A percentile compares a stretch with the other conserved stretches of the same genome.
phyloP scores from a whole-genome alignment of 2,888 invertebrate species.

The Trichopoda pennipes region DNA sequence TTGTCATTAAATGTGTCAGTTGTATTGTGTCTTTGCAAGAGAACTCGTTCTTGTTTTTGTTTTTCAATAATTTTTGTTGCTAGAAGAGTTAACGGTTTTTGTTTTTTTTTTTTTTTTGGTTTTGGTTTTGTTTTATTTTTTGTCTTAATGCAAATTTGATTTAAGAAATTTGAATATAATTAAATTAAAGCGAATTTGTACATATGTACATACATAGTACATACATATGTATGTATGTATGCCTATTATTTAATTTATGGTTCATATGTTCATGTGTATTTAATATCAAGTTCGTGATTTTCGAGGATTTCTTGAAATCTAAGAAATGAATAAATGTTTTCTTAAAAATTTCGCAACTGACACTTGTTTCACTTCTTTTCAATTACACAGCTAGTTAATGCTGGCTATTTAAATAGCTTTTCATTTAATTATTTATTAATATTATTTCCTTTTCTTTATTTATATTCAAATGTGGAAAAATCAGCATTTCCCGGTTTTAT shows the following conservation, averaged over 20 bases:
- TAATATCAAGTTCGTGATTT: slow-evolving; percentile 54
- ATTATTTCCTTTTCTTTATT: not conserved
- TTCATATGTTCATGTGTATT: not conserved
- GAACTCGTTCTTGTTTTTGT: slow-evolving; percentile 19
- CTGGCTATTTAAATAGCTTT: not conserved
- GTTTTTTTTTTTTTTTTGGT: slow-evolving; percentile 8
- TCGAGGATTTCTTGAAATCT: slow-evolving; percentile 42
- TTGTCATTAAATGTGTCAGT: slow-evolving; percentile 1
- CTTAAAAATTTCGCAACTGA: slow-evolving; percentile 31
- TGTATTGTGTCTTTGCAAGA: slow-evolving; percentile 19
- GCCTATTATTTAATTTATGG: slow-evolving; percentile 10
- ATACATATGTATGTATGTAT: not conserved
- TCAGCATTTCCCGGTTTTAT: slow-evolving; percentile 11
- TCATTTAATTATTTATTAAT: not conserved
- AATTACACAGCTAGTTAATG: not conserved
- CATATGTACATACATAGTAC: too few species aligned
- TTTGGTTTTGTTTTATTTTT: too few species aligned
- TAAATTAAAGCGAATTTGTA: slow-evolving; percentile 7
- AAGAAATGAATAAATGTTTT: slow-evolving; percentile 20
- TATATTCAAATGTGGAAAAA: not conserved
- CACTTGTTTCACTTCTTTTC: slow-evolving; percentile 13
- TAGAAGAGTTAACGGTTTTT: slow-evolving; percentile 46
- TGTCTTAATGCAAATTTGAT: slow-evolving; percentile 19
- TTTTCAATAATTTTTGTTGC: slow-evolving; percentile 21
- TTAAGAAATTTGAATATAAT: slow-evolving; percentile 13